A percentile compares a stretch with the other conserved stretches of the same genome.
phyloP scores from a whole-genome alignment of 2,888 invertebrate genomes.

The Rhaphigaster nebulosa region DNA sequence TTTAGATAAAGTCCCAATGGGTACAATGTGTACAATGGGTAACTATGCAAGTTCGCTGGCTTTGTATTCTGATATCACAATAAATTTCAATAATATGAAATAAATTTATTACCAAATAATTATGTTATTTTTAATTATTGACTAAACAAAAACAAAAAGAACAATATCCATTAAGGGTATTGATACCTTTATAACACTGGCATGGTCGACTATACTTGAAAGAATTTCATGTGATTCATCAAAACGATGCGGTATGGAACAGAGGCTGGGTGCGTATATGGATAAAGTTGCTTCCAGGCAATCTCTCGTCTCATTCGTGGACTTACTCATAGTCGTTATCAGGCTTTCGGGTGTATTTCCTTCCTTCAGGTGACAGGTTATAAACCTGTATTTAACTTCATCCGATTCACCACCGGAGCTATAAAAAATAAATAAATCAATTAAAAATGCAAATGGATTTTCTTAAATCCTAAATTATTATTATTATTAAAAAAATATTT shows the following conservation, averaged over 20 bases:
- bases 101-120: no score
- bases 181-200: background rate
- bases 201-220: background rate
- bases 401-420: background rate
- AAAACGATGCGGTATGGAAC: background rate
- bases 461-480: background rate
- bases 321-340: background rate
- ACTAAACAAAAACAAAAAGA: no score
- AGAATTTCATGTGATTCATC: background rate
- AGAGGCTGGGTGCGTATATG: background rate
- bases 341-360: background rate
- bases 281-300: background rate
- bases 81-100: no score
- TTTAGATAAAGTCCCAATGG: no score
- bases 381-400: background rate
- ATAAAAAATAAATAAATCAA: background rate
- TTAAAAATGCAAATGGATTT: background rate
- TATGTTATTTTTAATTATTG: no score
- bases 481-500: no score
- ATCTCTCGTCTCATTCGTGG: background rate
- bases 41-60: no score
- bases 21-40: no score
- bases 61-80: no score
- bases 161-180: background rate
- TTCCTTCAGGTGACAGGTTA: background rate